A percentile compares a stretch with the other conserved stretches of the same genome.
phyloP scores from a whole-genome alignment of 2,888 invertebrate species.

The Drosophila pseudotakahashii region DNA sequence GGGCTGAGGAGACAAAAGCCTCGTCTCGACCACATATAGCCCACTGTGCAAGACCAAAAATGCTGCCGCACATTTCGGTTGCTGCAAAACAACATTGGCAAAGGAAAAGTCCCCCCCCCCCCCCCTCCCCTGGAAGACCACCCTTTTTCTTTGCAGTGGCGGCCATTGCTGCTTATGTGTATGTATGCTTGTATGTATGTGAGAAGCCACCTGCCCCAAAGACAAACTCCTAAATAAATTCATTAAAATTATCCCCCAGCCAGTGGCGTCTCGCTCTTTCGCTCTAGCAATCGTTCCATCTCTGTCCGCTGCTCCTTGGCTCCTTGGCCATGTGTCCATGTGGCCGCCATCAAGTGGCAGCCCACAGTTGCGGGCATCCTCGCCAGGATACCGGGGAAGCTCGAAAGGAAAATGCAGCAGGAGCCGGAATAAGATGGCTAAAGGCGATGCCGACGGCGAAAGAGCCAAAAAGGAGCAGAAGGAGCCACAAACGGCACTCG shows the following conservation, averaged over 20 bases:
- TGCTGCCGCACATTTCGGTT: slow-evolving; percentile 82
- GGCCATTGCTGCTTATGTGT: slow-evolving; percentile 68
- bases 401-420: slow-evolving; percentile 4
- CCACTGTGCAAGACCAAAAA: slow-evolving; percentile 80
- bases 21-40: slow-evolving; percentile 70
- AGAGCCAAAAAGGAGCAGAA: slow-evolving; percentile 5
- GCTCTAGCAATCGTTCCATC: neutral
- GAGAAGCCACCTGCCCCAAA: slow-evolving; percentile 45
- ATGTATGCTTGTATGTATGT: neutral
- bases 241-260: slow-evolving; percentile 77
- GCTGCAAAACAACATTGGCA: slow-evolving; percentile 72
- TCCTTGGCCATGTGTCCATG: slow-evolving; percentile 42
- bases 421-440: slow-evolving; percentile 18
- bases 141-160: neutral
- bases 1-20: slow-evolving; percentile 11
- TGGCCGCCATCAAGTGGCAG: slow-evolving; percentile 77
- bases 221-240: slow-evolving; percentile 78
- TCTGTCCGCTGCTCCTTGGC: slow-evolving; percentile 29
- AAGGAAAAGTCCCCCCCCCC: slow-evolving; percentile 13
- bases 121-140: slow-evolving; percentile 5
- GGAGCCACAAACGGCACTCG: neutral
- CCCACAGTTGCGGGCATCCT: slow-evolving; percentile 73
- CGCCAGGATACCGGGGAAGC: neutral
- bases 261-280: slow-evolving; percentile 28
- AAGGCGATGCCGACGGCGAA: slow-evolving; percentile 15